Base-by-base conservation (phyloP, 1,140 invertebrate species). In the Microplitis mediator region DNA sequence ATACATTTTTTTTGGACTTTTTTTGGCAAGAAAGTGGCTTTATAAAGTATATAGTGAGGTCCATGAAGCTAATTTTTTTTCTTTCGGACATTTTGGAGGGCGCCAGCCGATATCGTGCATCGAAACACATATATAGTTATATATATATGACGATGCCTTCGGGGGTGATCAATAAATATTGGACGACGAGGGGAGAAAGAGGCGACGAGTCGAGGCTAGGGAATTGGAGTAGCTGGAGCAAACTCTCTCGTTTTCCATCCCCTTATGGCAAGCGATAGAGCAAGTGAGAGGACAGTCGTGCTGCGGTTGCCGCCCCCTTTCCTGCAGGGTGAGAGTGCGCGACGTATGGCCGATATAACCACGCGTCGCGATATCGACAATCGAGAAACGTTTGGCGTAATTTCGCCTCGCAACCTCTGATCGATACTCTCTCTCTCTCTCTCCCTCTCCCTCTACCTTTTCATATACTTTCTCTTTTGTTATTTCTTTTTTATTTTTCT, bases 121-220 rank as follows among this genome's bases (percentile, higher is more conserved):
- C 11, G 71, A 52, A 66, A 39, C 61, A 34, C 64, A 34, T 23
- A 23, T 23, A 23, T 23, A 23, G 54, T 64, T 72, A 54, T 71
- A 75, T 73, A 72, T 63, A 77, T 80, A 45, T 78, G 78, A 84
- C 82, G 82, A 85, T 84, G 80, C 84, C 84, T 85, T 83, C 77
- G 81, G 83, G 82, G 82, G 77, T 86, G 82, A 86, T 87, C 86
- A 80, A 86, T 87, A 87, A 87, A 87, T 86, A 87, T 86, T 83
- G 85, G 84, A 80, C 84, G 81, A 83, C 80, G 77, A 79, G 82
- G 82, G 50, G 54, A 50, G 56, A 70, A 51, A 67, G 56, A 31
- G 13, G 54, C 66, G 56, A 60, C 61, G 54, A 67, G 54, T 64
- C 69, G 58, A 62, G 60, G 16, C 73, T 52, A 71, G 66, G 45